Evolutionary conservation across 2,113 vertebrate genomes (phyloP).

Genomic region (Pandion haliaetus): DNA sequence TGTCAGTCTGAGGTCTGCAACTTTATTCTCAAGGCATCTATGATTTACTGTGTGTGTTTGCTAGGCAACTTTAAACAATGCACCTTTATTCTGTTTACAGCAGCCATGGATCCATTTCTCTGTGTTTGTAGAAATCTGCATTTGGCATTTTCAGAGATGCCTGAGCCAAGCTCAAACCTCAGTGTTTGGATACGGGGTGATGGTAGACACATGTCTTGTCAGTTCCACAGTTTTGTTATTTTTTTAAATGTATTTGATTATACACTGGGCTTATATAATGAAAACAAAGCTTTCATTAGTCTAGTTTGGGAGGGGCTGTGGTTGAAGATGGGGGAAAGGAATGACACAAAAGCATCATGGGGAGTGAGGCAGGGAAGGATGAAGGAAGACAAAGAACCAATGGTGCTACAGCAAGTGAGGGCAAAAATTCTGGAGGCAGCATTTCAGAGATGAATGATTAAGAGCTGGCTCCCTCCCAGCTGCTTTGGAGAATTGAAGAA

Average conservation of each 20-base stretch:
- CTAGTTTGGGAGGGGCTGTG: background rate
- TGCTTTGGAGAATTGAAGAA: background rate
- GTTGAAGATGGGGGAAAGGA: background rate
- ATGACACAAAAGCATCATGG: background rate
- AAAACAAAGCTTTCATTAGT: conserved; percentile 26
- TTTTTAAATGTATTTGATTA: conserved; percentile 43
- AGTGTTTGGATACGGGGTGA: conserved; percentile 60
- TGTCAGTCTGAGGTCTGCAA: background rate
- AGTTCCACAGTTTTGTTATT: conserved; percentile 27
- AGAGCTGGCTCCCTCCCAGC: background rate
- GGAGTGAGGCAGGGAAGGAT: background rate
- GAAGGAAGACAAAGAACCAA: background rate
- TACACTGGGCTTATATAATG: background rate
- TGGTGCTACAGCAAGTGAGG: background rate
- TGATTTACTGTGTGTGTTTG: background rate
- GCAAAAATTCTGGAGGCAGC: background rate
- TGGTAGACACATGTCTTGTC: conserved; percentile 50
- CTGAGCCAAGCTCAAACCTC: conserved; percentile 41
- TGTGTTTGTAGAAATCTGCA: background rate
- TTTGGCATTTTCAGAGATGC: conserved; percentile 18
- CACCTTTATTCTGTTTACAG: conserved; percentile 52
- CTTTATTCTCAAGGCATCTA: background rate
- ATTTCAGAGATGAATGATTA: background rate
- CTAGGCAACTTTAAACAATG: conserved; percentile 10
- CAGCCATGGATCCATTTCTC: background rate